Evolutionary conservation across 2,797 vertebrate genomes (phyloP), one percentile per base, ranked within the genome.

Genomic region (Mustela erminea): DNA sequence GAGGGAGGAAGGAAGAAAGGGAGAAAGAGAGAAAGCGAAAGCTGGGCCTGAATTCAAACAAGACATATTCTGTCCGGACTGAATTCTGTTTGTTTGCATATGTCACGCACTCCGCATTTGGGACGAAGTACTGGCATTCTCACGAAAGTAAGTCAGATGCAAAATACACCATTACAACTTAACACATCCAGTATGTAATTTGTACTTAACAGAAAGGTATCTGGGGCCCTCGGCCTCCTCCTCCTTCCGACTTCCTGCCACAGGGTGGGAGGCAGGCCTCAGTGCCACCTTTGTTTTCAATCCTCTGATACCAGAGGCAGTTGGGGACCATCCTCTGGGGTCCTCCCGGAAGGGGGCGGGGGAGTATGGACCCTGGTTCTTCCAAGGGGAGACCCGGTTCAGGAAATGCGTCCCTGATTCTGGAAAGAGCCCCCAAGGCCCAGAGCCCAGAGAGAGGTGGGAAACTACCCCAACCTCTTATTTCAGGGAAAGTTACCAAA

Each of bases 171-270:
- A 99, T 99, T 99, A 98, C 98, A 96, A 90, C 98, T 99, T 99
- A 95, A 98, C 98, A 98, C 98, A 99, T 99, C 99, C 99, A 99
- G 99, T 99, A 99, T 99, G 99, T 99, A 99, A 99, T 99, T 98
- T 99, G 99, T 99, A 99, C 99, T 99, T 99, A 99, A 98, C 96
- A 96, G 98, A 98, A 98, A 98, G 98, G 99, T 99, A 99, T 99
- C 99, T 98, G 98, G 98, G 98, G 97, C 98, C 98, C 98, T 98
- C 99, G 98, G 96, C 97, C 98, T 96, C 97, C 84, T 58, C 60
- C 90, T 64, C 46, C 98, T 96, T 98, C 97, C 98, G 98, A 98
- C 97, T 98, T 98, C 98, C 99, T 98, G 98, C 97, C 98, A 97
- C 99, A 96, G 96, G 87, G 98, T 99, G 99, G 99, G 99, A 99